Evolutionary conservation across 2,113 vertebrate species (phyloP).

Genomic region (Melanocharis versteri): DNA sequence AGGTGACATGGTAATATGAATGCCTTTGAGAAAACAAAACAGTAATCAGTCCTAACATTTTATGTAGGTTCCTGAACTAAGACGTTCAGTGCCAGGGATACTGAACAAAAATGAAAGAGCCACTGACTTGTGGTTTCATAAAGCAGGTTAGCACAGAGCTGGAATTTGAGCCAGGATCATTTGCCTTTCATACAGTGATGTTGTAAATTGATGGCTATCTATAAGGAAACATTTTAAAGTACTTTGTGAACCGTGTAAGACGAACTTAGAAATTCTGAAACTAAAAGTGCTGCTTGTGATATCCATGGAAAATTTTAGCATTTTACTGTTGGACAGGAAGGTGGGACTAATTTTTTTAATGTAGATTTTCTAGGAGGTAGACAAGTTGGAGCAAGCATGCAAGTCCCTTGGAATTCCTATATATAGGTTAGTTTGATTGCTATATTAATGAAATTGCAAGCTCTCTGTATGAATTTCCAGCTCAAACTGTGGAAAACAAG

Average conservation of each 20-base stretch:
- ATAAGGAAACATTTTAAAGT: not conserved
- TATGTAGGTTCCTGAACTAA: not conserved
- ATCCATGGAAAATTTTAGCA: not conserved
- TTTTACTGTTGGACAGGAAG: not conserved
- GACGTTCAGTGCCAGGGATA: not conserved
- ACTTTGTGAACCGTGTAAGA: not conserved
- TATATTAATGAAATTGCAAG: not conserved
- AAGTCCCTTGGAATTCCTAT: not conserved
- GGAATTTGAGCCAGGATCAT: not conserved
- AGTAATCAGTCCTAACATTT: not conserved
- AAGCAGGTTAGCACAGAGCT: constrained; percentile 3
- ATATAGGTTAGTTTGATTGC: not conserved
- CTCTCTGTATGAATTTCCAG: not conserved
- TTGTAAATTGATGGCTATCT: constrained; percentile 4
- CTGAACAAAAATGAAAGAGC: not conserved
- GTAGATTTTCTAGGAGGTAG: not conserved
- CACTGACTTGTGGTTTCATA: not conserved
- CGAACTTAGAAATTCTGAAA: not conserved
- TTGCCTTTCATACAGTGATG: not conserved
- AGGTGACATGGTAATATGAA: not conserved
- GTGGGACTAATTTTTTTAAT: not conserved
- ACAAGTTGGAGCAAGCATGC: not conserved
- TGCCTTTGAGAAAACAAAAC: not conserved
- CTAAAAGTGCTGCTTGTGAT: not conserved
- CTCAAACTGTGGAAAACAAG: not conserved